Conservation (phyloP, 2,888 invertebrate genomes). For the Leucophora obtusa region DNA sequence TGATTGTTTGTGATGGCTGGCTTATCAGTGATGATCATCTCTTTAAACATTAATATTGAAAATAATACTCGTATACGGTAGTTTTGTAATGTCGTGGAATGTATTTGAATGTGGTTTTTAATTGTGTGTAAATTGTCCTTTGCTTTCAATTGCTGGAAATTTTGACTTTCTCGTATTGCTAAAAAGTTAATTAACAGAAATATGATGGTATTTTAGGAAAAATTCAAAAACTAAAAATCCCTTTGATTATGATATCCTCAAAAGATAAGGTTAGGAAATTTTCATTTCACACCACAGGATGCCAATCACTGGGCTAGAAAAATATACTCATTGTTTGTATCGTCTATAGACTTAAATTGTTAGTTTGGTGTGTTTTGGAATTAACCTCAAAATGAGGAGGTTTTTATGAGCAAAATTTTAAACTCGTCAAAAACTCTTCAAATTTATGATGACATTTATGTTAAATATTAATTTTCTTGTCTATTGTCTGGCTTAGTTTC, state of each 20-base stretch:
- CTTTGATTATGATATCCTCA: conserved; percentile 46
- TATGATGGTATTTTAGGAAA: conserved; percentile 67
- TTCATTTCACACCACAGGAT: conserved; percentile 45
- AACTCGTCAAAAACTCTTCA: conserved; percentile 62
- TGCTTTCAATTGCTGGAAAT: conserved; percentile 3
- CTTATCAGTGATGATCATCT: conserved; percentile 60
- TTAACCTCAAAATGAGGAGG: conserved; percentile 54
- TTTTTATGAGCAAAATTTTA: conserved; percentile 48
- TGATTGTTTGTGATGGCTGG: conserved; percentile 23
- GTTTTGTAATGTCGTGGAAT: conserved; percentile 67
- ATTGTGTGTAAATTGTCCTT: conserved; percentile 69
- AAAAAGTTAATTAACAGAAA: conserved; percentile 70
- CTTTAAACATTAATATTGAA: conserved; percentile 22
- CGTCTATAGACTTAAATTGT: conserved; percentile 4
- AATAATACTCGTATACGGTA: conserved; percentile 42
- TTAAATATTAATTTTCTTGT: conserved; percentile 55
- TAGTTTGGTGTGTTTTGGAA: conserved; percentile 21
- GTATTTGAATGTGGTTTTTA: conserved; percentile 72
- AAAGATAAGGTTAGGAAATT: conserved; percentile 58
- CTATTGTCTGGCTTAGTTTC: conserved; percentile 1
- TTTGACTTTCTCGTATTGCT: conserved; percentile 16
- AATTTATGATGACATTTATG: conserved; percentile 76
- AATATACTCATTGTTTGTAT: neutral
- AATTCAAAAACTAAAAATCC: conserved; percentile 38
- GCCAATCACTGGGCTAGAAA: conserved; percentile 38